Evolutionary conservation across 1,140 invertebrate species (phyloP).

Genomic region (fruit fly (Drosophila melanogaster)): DNA sequence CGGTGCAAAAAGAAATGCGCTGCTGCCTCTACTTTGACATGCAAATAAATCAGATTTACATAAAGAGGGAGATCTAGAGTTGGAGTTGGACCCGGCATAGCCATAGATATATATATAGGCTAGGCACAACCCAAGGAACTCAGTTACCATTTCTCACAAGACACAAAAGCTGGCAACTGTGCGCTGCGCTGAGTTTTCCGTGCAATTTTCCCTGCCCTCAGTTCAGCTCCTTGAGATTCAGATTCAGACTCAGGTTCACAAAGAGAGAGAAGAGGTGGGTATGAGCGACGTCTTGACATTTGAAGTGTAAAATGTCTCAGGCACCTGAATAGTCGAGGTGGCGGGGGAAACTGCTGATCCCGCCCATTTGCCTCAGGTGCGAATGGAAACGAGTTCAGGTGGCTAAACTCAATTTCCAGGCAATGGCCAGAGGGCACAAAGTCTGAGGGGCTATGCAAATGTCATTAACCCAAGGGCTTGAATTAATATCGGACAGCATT

Average conservation of each 20-base stretch:
- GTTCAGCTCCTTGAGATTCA: conserved; percentile 35
- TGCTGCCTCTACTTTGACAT: conserved; percentile 72
- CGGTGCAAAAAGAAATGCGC: conserved; percentile 14
- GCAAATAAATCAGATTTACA: conserved; percentile 84
- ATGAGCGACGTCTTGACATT: conserved; percentile 47
- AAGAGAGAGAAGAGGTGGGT: conserved; percentile 28
- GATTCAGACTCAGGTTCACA: conserved; percentile 4
- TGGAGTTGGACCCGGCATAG: conserved; percentile 22
- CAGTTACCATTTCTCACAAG: conserved; percentile 40
- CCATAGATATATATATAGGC: conserved; percentile 28
- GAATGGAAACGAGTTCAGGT: conserved; percentile 44
- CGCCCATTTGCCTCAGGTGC: conserved; percentile 11
- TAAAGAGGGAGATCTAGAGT: conserved; percentile 46
- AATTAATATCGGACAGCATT: conserved; percentile 29
- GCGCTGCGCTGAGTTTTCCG: conserved; percentile 37
- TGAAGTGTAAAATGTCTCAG: conserved; percentile 41
- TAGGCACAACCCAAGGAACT: conserved; percentile 27
- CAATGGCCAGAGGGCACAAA: conserved; percentile 8
- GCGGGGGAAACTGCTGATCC: not conserved
- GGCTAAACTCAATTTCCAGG: conserved; percentile 36
- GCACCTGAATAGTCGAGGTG: conserved; percentile 4
- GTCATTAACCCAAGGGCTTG: conserved; percentile 46
- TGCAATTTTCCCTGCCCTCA: conserved; percentile 34
- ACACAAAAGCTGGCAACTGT: conserved; percentile 49
- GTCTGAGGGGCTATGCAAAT: conserved; percentile 40